phyloP scores from a whole-genome alignment of 2,797 vertebrate genomes.

The Holocentrus rufus region DNA sequence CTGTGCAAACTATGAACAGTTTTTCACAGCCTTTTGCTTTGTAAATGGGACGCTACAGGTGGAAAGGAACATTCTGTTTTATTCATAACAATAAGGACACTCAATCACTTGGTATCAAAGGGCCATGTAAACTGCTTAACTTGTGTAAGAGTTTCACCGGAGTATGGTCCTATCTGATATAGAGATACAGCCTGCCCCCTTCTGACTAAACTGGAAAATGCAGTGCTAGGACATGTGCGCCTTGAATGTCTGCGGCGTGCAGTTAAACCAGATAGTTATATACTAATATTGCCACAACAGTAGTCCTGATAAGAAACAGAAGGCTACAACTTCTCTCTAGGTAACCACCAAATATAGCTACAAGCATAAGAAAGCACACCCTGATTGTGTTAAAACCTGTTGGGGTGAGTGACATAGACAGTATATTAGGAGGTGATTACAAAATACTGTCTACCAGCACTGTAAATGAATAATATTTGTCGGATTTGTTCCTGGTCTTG shows the following conservation, averaged over 20 bases:
- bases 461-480: neutral
- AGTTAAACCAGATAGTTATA: slow-evolving; percentile 10
- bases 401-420: neutral
- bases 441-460: neutral
- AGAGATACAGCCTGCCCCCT: slow-evolving; percentile 48
- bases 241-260: neutral
- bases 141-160: slow-evolving; percentile 20
- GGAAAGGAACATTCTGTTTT: slow-evolving; percentile 23
- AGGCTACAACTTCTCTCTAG: neutral
- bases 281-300: slow-evolving; percentile 13
- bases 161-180: neutral
- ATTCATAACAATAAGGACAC: slow-evolving; percentile 32
- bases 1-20: neutral
- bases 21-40: neutral
- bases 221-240: neutral
- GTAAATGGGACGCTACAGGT: neutral
- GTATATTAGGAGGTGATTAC: neutral
- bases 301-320: neutral
- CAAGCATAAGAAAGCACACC: neutral
- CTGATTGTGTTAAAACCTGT: neutral
- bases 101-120: slow-evolving; percentile 30
- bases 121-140: slow-evolving; percentile 54
- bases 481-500: neutral
- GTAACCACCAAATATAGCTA: neutral
- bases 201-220: slow-evolving; percentile 45